Conservation (phyloP, 1,140 invertebrate species). For the Lamellibrachia luymesi region DNA sequence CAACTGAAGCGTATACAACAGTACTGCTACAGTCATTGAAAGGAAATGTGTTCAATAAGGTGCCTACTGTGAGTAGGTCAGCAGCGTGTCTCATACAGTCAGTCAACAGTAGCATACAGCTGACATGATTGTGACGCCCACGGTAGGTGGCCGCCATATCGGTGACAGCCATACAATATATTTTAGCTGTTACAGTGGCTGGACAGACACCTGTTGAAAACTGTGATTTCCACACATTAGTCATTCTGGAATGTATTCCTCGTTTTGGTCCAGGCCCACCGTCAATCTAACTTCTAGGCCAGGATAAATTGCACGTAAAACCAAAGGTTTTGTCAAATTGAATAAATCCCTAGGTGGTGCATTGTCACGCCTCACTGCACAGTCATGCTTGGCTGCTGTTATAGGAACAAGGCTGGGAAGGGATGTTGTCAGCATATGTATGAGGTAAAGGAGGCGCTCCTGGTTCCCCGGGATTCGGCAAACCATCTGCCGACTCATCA, state of each 20-base stretch:
- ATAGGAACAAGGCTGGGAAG: neutral
- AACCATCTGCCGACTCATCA: neutral
- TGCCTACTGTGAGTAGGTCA: too few relatives aligned
- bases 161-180: neutral
- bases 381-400: neutral
- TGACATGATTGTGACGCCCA: too few relatives aligned
- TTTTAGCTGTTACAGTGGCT: too few relatives aligned
- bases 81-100: too few relatives aligned
- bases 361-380: neutral
- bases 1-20: neutral
- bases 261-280: neutral
- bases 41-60: neutral
- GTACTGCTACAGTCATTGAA: neutral
- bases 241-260: neutral
- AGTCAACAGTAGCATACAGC: too few relatives aligned
- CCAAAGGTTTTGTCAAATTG: neutral
- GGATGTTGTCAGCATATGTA: neutral
- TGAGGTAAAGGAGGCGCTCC: neutral
- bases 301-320: neutral
- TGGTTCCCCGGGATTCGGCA: neutral
- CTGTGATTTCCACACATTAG: neutral
- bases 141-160: too few relatives aligned
- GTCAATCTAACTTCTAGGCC: neutral
- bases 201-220: neutral
- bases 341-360: neutral